Base-by-base conservation (phyloP, 2,113 vertebrate genomes). In the Blennius ocellaris region DNA sequence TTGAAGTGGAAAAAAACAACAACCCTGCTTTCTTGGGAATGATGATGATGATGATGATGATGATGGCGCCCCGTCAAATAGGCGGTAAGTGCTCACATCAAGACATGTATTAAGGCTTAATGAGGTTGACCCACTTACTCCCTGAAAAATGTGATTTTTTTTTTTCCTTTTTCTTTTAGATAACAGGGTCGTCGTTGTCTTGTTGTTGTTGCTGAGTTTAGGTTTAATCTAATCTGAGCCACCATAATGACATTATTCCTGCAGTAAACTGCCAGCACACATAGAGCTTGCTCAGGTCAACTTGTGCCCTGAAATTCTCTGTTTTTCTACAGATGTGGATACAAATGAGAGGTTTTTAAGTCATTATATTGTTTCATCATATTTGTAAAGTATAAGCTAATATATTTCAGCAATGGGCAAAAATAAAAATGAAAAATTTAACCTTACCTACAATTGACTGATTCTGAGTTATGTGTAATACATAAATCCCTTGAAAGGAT, bases 101-200 rank as follows among this genome's bases (percentile, higher is more conserved):
- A 72, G 66, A 51, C 51, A 1, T 56, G 36, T 58, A 59, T 69
- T 74, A 77, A 70, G 73, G 37, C 55, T 69, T 85, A 82, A 92
- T 82, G 37, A 80, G 61, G 52, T 69, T 91, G 88, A 90, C 89
- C 89, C 55, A 90, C 72, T 85, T 91, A 84, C 48, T 69, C 36
- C 38, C 70, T 54, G 51, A 37, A 64, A 72, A 60, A 16, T 61
- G 50, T 58, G 11, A 48, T 47, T 41, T 2, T 30, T 30, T 2
- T 30, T 30, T 30, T 30, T n/a, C n/a, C n/a, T n/a, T n/a, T n/a
- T n/a, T n/a, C n/a, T n/a, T 30, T 87, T 78, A 51, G 65, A 58
- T 79, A 86, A 81, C 60, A 17, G 4, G 21, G 21, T 30, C 36
- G 57, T 38, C 60, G 57, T 71, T 81, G 73, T 83, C 68, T 60